Evolutionary conservation across 2,113 vertebrate genomes (phyloP), one percentile per base, ranked within the genome.

Genomic region (Hippotragus niger): DNA sequence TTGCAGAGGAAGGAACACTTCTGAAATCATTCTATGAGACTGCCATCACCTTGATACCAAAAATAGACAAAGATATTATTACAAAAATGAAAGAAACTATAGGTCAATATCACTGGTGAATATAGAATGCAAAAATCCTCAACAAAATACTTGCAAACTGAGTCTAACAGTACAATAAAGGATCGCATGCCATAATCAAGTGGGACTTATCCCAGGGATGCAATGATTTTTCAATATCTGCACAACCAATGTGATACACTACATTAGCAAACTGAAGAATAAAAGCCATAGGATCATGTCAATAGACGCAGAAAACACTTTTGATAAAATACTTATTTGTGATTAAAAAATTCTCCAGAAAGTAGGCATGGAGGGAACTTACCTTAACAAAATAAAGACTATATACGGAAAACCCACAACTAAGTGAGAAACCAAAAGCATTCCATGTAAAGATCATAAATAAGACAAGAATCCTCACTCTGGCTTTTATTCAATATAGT

Each of bases 151-250:
- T 67, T 67, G 16, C 67, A 74, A 40, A 74, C n/a, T 23, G 36
- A 74, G 17, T 74, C 36, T 40, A 40, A 71, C 19, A 23, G 40
- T 23, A 71, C 5, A 71, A 23, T 40, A 74, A 74, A 74, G 5
- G n/a, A 23, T 23, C 0, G 0, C 23, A 13, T 0, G 1, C 17
- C 33, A 36, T 36, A 36, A 36, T n/a, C 33, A 67, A 36, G 33
- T 67, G 64, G 16, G 33, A 67, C 64, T 67, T 36, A 40, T 40
- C 25, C 7, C 43, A 78, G 43, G 74, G 43, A 16, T 47, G 7
- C 4, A 45, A 47, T 17, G 33, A 67, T 10, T 36, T 67, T 67
- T 67, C 64, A 78, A 78, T 9, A 78, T 29, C 43, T 78, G 43
- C 7, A 78, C 40, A 78, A 45, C 7, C 25, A 78, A 29, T 45